A percentile compares a stretch with the other conserved stretches of the same genome.
These are phyloP conservation scores for Eulemur macaco DNA, from an alignment of 2,113 vertebrate species.

Conservation along the genomic window DNA sequence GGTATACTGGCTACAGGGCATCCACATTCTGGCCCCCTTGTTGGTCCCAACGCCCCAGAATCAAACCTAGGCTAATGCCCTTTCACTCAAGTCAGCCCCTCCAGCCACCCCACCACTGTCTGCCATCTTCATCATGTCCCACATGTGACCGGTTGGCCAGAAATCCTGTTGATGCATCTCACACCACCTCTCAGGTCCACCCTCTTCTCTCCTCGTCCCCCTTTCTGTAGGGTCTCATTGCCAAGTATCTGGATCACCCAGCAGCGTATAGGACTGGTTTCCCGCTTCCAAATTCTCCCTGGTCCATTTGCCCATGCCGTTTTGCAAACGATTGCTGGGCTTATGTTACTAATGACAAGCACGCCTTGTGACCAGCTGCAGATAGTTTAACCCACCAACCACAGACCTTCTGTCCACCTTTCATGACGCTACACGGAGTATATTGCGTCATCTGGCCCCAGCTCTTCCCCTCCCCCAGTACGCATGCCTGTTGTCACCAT, in stretches of 20 bases:
- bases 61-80: background rate
- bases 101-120: background rate
- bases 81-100: background rate
- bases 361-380: background rate
- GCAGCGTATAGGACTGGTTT: background rate
- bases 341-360: background rate
- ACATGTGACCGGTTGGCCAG: background rate
- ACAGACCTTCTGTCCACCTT: background rate
- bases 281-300: background rate
- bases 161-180: background rate
- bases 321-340: background rate
- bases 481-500: background rate
- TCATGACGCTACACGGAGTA: background rate
- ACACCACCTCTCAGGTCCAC: background rate
- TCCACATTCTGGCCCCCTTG: background rate
- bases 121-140: background rate
- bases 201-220: background rate
- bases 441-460: background rate
- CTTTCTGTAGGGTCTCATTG: background rate
- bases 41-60: background rate
- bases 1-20: background rate
- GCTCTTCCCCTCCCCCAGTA: background rate
- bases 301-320: background rate
- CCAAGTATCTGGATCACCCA: background rate
- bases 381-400: background rate